These are phyloP conservation scores for Zygothrica quintamaculata DNA, from an alignment of 2,888 invertebrate species.

Conservation along the genomic window DNA sequence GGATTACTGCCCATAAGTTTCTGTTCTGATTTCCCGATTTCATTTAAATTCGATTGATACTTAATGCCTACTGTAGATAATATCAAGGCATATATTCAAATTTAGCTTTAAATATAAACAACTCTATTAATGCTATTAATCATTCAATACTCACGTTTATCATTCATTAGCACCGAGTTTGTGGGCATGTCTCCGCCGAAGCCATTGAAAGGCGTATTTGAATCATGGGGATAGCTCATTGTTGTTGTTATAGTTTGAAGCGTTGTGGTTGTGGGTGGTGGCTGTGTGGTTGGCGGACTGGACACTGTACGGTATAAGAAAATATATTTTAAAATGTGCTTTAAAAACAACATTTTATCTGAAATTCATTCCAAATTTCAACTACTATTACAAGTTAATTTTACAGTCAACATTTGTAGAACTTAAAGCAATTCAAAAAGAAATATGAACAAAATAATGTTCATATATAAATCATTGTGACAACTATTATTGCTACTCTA, in stretches of 20 bases:
- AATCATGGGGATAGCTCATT: slow-evolving; percentile 29
- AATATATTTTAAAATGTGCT: background rate
- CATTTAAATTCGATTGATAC: slow-evolving; percentile 90
- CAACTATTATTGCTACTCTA: too few relatives aligned
- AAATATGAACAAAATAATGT: too few relatives aligned
- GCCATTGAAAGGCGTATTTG: slow-evolving; percentile 85
- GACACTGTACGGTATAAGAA: slow-evolving; percentile 87
- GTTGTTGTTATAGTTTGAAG: slow-evolving; percentile 86
- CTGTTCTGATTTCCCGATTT: slow-evolving; percentile 92
- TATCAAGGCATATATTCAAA: slow-evolving; percentile 36
- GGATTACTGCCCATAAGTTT: slow-evolving; percentile 86
- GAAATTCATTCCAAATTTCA: too few relatives aligned
- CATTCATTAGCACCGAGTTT: slow-evolving; percentile 87
- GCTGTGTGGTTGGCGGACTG: slow-evolving; percentile 91
- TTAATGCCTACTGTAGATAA: slow-evolving; percentile 87
- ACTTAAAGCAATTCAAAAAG: too few relatives aligned
- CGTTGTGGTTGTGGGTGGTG: slow-evolving; percentile 89
- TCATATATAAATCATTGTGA: too few relatives aligned
- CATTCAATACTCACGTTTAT: slow-evolving; percentile 86
- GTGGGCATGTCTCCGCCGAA: slow-evolving; percentile 86
- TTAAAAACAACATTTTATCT: too few relatives aligned
- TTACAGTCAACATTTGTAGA: too few relatives aligned
- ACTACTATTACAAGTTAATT: too few relatives aligned
- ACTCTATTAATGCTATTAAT: too few relatives aligned
- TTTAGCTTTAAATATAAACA: background rate